Evolutionary conservation across 2,888 invertebrate genomes (phyloP), one percentile per base, ranked within the genome.

Genomic region (Watsonalla cultraria): DNA sequence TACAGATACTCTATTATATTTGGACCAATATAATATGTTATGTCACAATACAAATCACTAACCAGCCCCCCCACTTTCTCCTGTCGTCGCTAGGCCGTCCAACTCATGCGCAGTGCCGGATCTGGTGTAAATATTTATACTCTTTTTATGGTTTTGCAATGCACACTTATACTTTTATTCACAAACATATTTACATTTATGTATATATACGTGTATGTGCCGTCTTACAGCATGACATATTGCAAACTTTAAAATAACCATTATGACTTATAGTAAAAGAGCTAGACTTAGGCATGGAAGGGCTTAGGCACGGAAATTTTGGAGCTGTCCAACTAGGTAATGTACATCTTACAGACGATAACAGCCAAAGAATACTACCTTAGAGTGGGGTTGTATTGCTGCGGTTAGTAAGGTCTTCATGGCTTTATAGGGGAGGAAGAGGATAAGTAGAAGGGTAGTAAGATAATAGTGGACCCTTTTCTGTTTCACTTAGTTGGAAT

Each of bases 71-170:
- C 82, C 85, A 86, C 87, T 87, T 85, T 78, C 84, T 74, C 79
- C 76, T 76, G 72, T 78, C 76, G 69, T 72, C 79, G 88, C 91
- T 93, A 96, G 96, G 96, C 96, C 91, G 95, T 96, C 96, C 96
- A 95, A 94, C 95, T 96, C 84, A 96, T 96, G 96, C 96, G 96
- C 92, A 94, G 95, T 93, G 94, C 94, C 91, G 95, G 96, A 93
- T 93, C 94, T 92, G 94, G 95, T 94, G 96, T 96, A 96, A 96
- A 94, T 96, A 96, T 95, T 70, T 72, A 74, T 76, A 67, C 65
- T 74, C 68, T 75, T 67, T 79, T 70, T 84, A 85, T 81, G 8
- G 5, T 42, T 11, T 84, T 87, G 83, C 83, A 82, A 80, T 86
- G 89, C 86, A 89, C 89, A 86, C 80, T 85, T 82, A 82, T 69